Evolutionary conservation across 1,140 invertebrate species (phyloP).

Genomic region (Portunus trituberculatus): DNA sequence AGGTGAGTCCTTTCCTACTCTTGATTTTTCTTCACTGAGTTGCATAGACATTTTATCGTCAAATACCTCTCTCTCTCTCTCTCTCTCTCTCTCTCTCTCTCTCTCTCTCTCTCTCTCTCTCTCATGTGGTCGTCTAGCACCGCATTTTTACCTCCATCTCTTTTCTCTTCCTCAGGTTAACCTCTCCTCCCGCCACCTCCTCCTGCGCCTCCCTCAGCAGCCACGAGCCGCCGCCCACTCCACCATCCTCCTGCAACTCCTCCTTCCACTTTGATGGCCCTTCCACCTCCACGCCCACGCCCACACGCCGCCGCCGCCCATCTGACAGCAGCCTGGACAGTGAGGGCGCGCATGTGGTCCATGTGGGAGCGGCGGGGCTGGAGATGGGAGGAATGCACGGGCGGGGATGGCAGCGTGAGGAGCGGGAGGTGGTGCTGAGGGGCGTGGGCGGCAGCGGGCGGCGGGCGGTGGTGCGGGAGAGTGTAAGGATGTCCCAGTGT

Average conservation of each 20-base stretch:
- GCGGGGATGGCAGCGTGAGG: slow-evolving; percentile 46
- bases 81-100: background rate
- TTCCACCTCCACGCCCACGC: slow-evolving; percentile 52
- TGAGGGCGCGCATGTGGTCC: slow-evolving; percentile 60
- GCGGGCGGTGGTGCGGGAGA: slow-evolving; percentile 56
- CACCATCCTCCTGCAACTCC: slow-evolving; percentile 37
- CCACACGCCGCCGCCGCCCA: slow-evolving; percentile 53
- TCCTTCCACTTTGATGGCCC: slow-evolving; percentile 44
- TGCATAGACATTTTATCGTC: background rate
- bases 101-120: slow-evolving; percentile 50
- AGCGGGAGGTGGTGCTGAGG: slow-evolving; percentile 59
- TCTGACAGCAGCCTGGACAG: slow-evolving; percentile 61
- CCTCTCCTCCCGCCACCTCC: slow-evolving; percentile 27
- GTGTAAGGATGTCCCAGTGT: slow-evolving; percentile 67
- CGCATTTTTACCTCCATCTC: background rate
- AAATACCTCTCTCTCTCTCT: slow-evolving; percentile 27
- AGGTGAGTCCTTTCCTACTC: background rate
- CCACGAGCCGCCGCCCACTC: slow-evolving; percentile 40
- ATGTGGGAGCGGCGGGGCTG: slow-evolving; percentile 61
- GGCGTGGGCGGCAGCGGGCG: slow-evolving; percentile 26
- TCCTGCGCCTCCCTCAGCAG: slow-evolving; percentile 66
- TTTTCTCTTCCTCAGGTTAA: slow-evolving; percentile 1
- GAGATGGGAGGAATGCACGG: background rate
- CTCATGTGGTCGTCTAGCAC: background rate
- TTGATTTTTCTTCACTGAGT: background rate